Conservation (phyloP, 2,113 vertebrate species). For the Psephotus haematonotus region DNA sequence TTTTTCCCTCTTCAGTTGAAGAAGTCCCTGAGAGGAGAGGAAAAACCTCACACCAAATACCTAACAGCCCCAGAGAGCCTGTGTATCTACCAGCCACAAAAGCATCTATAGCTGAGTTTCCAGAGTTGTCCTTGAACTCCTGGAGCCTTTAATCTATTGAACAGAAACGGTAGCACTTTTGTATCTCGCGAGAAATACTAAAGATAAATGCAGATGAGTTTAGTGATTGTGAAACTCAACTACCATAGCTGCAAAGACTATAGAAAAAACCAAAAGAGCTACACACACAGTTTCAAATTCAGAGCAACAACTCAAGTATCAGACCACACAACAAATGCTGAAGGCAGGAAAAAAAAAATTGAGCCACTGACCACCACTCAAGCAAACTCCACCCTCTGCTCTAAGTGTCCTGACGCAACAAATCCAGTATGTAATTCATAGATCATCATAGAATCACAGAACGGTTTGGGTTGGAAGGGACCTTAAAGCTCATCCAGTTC, state of each 20-base stretch:
- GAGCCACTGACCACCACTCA: neutral
- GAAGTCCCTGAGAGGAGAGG: rapidly evolving
- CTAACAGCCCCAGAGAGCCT: neutral
- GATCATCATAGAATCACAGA: neutral
- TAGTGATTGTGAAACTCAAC: neutral
- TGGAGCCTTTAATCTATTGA: neutral
- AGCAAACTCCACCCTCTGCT: neutral
- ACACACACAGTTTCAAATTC: neutral
- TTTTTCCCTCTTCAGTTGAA: neutral
- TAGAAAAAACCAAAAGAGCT: neutral
- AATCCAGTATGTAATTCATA: neutral
- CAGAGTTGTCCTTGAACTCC: neutral
- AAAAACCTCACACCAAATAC: neutral
- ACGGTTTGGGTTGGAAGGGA: neutral
- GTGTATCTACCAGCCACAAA: neutral
- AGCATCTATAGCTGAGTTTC: neutral
- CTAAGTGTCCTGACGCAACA: neutral
- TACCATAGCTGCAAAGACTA: neutral
- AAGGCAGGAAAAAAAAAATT: neutral
- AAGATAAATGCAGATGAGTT: neutral
- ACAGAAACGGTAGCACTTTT: neutral
- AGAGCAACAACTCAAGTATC: neutral
- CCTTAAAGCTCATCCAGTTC: neutral
- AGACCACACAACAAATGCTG: neutral
- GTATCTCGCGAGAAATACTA: neutral